These are phyloP conservation scores for Caloenas nicobarica DNA, from an alignment of 2,113 vertebrate species.

Conservation along the genomic window DNA sequence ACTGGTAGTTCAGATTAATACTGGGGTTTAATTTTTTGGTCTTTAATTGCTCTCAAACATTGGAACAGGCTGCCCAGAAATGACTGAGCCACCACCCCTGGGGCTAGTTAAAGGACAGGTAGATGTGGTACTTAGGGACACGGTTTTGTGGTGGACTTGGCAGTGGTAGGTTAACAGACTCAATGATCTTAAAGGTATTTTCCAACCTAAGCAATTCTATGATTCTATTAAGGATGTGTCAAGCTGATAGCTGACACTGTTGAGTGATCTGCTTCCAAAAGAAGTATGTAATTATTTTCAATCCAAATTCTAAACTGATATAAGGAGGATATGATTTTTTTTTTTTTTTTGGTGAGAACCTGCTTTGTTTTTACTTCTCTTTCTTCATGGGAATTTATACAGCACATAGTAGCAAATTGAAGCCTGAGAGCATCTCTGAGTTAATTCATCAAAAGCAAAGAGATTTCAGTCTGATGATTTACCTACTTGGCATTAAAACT, in stretches of 20 bases:
- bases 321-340: neutral
- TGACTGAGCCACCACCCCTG: no score
- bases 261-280: neutral
- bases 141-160: no score
- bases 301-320: neutral
- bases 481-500: constrained; percentile 15
- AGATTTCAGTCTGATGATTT: neutral
- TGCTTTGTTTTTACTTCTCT: neutral
- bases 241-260: neutral
- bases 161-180: no score
- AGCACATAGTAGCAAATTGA: neutral
- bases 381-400: neutral
- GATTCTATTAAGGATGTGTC: neutral
- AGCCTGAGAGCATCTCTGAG: neutral
- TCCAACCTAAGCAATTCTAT: no score
- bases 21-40: fast-evolving
- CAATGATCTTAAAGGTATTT: no score
- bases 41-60: neutral
- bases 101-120: no score
- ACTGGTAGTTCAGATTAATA: neutral
- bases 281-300: neutral
- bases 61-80: no score
- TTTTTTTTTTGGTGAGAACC: neutral
- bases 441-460: neutral
- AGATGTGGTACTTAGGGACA: no score